Evolutionary conservation across 2,888 invertebrate genomes (phyloP).

Genomic region (Desoria tigrina): DNA sequence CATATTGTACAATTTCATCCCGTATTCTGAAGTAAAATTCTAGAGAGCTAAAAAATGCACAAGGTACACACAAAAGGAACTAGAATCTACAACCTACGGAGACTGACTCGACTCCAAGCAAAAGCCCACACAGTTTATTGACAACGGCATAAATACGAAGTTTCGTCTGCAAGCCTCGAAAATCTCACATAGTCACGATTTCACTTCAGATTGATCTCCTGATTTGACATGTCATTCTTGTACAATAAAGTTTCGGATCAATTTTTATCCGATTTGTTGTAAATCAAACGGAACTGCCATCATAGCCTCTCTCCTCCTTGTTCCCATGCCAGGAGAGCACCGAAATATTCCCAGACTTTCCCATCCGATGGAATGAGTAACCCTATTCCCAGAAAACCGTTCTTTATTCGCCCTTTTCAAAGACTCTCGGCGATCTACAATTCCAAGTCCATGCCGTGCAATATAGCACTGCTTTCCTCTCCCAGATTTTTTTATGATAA

Average conservation of each 20-base stretch:
- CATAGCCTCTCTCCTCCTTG: conserved; percentile 2
- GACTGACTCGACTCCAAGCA: too few relatives aligned
- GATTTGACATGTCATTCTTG: conserved; percentile 24
- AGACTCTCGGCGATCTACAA: too few relatives aligned
- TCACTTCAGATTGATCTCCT: conserved; percentile 24
- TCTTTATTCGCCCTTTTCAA: conserved; percentile 2
- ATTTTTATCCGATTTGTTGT: conserved; percentile 25
- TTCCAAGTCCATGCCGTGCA: too few relatives aligned
- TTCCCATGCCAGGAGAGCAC: too few relatives aligned
- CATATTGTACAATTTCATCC: too few relatives aligned
- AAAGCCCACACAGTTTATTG: too few relatives aligned
- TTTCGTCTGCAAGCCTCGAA: conserved; percentile 11
- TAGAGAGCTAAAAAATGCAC: too few relatives aligned
- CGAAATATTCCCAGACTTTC: not conserved
- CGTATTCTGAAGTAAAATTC: too few relatives aligned
- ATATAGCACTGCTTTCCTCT: too few relatives aligned
- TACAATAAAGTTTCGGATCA: conserved; percentile 22
- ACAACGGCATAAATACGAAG: too few relatives aligned
- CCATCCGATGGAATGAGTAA: not conserved
- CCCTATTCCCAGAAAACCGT: conserved; percentile 3
- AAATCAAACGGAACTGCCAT: conserved; percentile 9
- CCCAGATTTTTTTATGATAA: conserved; percentile 5
- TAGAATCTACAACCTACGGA: too few relatives aligned
- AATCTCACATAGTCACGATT: conserved; percentile 23
- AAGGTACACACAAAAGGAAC: too few relatives aligned